phyloP scores from a whole-genome alignment of 1,140 invertebrate species.

The Drosophila tristis region DNA sequence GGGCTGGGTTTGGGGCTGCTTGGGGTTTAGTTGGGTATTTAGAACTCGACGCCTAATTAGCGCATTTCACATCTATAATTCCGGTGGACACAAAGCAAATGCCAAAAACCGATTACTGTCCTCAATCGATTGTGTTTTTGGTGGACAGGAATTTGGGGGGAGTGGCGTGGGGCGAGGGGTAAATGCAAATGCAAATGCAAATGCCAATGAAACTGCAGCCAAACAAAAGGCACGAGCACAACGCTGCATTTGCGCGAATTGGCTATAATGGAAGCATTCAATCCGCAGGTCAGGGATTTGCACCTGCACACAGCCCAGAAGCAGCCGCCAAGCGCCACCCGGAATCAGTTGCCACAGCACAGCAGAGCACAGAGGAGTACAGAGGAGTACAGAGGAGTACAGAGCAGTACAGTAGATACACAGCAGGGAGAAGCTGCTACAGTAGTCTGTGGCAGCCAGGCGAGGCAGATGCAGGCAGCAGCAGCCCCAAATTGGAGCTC shows the following conservation, averaged over 20 bases:
- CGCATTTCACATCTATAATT: constrained; percentile 47
- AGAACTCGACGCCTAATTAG: constrained; percentile 47
- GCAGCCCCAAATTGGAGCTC: too few relatives aligned
- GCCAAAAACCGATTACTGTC: constrained; percentile 41
- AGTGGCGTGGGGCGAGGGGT: too few relatives aligned
- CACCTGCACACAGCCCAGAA: constrained; percentile 22
- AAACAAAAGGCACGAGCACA: constrained; percentile 1
- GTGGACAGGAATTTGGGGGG: too few relatives aligned
- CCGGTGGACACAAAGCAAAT: constrained; percentile 24
- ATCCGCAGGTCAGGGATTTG: constrained; percentile 30
- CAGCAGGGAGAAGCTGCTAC: too few relatives aligned
- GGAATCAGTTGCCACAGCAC: constrained; percentile 4
- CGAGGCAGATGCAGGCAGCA: too few relatives aligned
- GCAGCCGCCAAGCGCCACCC: too few relatives aligned
- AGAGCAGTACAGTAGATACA: too few relatives aligned
- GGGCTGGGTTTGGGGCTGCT: too few relatives aligned
- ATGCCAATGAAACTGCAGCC: constrained; percentile 10
- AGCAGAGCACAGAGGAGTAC: too few relatives aligned
- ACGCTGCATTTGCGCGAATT: background rate
- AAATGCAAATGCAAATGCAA: constrained; percentile 24
- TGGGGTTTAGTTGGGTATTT: constrained; percentile 19
- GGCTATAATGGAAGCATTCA: constrained; percentile 35
- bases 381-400: too few relatives aligned
- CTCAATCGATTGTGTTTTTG: constrained; percentile 20
- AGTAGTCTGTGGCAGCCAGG: too few relatives aligned